A percentile compares a stretch with the other conserved stretches of the same genome.
Conservation (phyloP, 2,113 vertebrate species). For the Xiphorhynchus elegans region DNA sequence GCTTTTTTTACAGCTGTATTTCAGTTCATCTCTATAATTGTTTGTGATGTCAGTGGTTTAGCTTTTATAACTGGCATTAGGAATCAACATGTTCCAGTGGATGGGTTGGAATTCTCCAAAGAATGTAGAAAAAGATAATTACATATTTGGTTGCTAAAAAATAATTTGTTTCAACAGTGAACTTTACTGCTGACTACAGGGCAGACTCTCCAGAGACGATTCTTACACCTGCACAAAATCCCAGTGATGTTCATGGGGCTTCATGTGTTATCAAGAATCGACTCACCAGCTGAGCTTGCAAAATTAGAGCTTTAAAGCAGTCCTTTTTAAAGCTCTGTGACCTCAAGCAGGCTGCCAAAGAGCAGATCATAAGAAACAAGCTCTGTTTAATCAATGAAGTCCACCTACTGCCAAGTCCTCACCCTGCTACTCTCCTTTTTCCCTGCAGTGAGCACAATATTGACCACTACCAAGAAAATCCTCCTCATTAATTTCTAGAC, state of each 20-base stretch:
- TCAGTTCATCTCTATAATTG: slow-evolving; percentile 3
- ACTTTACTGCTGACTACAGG: not conserved
- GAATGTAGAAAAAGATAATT: slow-evolving; percentile 7
- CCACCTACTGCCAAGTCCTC: not conserved
- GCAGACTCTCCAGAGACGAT: not conserved
- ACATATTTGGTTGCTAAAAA: not conserved
- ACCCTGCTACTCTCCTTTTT: not conserved
- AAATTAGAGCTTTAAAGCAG: not conserved
- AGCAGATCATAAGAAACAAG: not conserved
- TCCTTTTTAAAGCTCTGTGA: not conserved
- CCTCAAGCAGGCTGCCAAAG: not conserved
- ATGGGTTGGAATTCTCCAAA: slow-evolving; percentile 2
- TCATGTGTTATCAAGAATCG: not conserved
- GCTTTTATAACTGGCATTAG: slow-evolving; percentile 6
- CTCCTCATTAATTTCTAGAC: not conserved
- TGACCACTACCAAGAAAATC: not conserved
- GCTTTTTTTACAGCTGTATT: slow-evolving; percentile 17
- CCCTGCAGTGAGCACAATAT: not conserved
- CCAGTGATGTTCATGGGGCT: not conserved
- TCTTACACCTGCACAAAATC: not conserved
- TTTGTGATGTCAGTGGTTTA: slow-evolving; percentile 19
- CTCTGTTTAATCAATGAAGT: not conserved
- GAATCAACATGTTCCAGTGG: not conserved
- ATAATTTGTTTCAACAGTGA: not conserved
- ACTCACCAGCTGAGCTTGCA: not conserved